Conservation (phyloP, 1,140 invertebrate species). For the Cydia strobilella region DNA sequence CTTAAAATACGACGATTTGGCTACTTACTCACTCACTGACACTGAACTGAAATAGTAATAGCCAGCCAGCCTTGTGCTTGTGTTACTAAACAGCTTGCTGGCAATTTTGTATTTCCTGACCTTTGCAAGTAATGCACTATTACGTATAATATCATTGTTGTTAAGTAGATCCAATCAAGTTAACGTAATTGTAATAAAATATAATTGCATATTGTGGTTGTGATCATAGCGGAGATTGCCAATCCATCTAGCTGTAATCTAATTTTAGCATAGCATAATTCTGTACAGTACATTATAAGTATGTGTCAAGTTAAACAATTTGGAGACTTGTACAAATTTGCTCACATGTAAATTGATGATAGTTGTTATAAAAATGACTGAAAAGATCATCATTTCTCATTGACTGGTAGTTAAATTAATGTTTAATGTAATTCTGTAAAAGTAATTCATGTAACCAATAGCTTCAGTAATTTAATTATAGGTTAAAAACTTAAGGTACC, state of each 20-base stretch:
- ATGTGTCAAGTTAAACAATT: slow-evolving; percentile 71
- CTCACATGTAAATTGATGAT: slow-evolving; percentile 74
- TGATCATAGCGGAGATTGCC: slow-evolving; percentile 75
- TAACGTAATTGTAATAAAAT: slow-evolving; percentile 54
- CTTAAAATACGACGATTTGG: no score
- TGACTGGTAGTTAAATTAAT: slow-evolving; percentile 69
- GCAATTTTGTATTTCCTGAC: no score
- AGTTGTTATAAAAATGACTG: slow-evolving; percentile 59
- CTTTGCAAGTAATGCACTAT: background rate
- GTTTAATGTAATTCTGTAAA: slow-evolving; percentile 34
- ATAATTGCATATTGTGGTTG: slow-evolving; percentile 76
- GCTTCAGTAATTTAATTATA: slow-evolving; percentile 37
- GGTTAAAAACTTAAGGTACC: slow-evolving; percentile 51
- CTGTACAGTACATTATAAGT: slow-evolving; percentile 64
- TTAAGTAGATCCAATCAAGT: slow-evolving; percentile 27
- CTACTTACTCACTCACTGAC: no score
- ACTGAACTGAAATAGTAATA: no score
- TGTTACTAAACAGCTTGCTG: no score
- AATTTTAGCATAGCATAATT: slow-evolving; percentile 1
- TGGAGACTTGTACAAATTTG: slow-evolving; percentile 79
- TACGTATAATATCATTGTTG: slow-evolving; percentile 15
- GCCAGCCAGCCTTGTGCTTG: no score
- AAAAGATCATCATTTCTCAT: slow-evolving; percentile 72
- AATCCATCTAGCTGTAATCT: slow-evolving; percentile 59
- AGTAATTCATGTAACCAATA: slow-evolving; percentile 9